Evolutionary conservation across 1,140 invertebrate genomes (phyloP).

Genomic region (Eriosoma lanigerum): DNA sequence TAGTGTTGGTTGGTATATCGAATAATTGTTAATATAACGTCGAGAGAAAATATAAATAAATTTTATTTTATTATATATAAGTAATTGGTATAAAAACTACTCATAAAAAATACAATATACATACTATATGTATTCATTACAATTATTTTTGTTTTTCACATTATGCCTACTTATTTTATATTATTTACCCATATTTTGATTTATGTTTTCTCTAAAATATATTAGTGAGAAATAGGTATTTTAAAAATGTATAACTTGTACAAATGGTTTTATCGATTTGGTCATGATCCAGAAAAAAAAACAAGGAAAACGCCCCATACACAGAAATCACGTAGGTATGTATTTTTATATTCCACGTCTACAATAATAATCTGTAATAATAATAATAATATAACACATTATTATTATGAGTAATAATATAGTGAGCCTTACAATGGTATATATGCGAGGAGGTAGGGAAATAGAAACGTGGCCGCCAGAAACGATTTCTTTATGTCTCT

Average conservation of each 20-base stretch:
- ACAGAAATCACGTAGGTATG: conserved; percentile 38
- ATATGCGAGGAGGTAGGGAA: conserved; percentile 7
- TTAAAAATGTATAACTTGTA: background rate
- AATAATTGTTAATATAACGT: too few relatives aligned
- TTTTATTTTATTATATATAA: too few relatives aligned
- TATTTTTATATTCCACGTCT: conserved; percentile 46
- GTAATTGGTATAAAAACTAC: too few relatives aligned
- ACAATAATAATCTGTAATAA: conserved; percentile 45
- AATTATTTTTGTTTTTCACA: too few relatives aligned
- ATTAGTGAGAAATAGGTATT: background rate
- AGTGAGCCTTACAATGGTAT: conserved; percentile 31
- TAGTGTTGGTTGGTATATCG: too few relatives aligned
- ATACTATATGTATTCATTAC: too few relatives aligned
- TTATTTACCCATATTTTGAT: too few relatives aligned
- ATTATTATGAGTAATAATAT: conserved; percentile 49
- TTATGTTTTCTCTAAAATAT: too few relatives aligned
- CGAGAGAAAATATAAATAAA: too few relatives aligned
- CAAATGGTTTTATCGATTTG: conserved; percentile 32
- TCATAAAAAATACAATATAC: too few relatives aligned
- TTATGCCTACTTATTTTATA: too few relatives aligned
- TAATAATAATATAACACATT: conserved; percentile 47
- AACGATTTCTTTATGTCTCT: conserved; percentile 50
- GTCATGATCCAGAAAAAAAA: conserved; percentile 43
- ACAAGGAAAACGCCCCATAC: conserved; percentile 38
- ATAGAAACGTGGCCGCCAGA: conserved; percentile 38